Evolutionary conservation across 2,113 vertebrate genomes (phyloP).

Genomic region (Coptodon bakossiorum): DNA sequence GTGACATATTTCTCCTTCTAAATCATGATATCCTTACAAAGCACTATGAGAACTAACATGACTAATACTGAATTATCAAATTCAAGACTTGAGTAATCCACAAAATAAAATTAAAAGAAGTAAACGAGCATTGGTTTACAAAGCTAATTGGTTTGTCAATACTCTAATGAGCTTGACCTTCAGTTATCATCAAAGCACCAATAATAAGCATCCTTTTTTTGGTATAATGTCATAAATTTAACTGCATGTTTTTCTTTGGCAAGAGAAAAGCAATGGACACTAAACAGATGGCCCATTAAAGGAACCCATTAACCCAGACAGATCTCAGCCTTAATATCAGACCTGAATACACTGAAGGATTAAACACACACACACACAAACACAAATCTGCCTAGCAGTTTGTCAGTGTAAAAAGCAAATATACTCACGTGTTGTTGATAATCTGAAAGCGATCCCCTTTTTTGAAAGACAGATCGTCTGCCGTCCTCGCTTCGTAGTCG

Average conservation of each 20-base stretch:
- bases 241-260: not conserved
- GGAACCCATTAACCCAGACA: slow-evolving; percentile 55
- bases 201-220: not conserved
- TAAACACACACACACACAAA: not conserved
- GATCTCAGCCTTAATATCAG: slow-evolving; percentile 39
- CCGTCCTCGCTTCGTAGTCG: slow-evolving; percentile 97
- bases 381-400: not conserved
- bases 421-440: slow-evolving; percentile 98
- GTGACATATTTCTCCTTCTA: not conserved
- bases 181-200: not conserved
- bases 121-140: not conserved
- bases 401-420: not conserved
- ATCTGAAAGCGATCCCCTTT: slow-evolving; percentile 99
- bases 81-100: not conserved
- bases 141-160: not conserved
- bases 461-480: slow-evolving; percentile 96
- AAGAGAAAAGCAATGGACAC: not conserved
- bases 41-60: not conserved
- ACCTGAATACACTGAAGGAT: slow-evolving; percentile 46
- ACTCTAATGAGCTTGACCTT: not conserved
- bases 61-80: not conserved
- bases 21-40: not conserved
- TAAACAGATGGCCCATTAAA: slow-evolving; percentile 63
- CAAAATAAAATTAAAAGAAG: not conserved
- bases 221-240: not conserved